Percentiles rank a stretch among this genome's conserved stretches.
Evolutionary conservation across 2,888 invertebrate genomes (phyloP).

Genomic region (Magallana nippona): DNA sequence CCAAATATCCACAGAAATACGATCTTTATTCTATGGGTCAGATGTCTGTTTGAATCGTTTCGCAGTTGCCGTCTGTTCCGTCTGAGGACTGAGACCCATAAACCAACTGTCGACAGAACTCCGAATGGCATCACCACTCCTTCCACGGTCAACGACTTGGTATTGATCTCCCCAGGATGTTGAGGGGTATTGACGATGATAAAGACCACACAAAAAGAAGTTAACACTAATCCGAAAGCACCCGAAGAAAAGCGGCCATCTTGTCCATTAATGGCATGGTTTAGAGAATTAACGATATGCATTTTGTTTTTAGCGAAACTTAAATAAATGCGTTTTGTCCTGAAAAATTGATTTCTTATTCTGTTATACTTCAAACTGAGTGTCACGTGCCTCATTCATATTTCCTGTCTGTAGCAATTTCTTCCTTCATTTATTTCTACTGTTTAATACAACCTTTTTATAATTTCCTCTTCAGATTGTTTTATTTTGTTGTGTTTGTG

Average conservation of each 20-base stretch:
- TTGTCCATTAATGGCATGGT: not conserved
- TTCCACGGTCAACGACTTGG: not conserved
- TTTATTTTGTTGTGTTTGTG: no score
- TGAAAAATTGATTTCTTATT: no score
- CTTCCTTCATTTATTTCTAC: no score
- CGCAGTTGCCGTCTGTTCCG: not conserved
- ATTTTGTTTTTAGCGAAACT: not conserved
- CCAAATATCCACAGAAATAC: slow-evolving; percentile 3
- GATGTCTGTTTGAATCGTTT: not conserved
- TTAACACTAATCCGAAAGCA: not conserved
- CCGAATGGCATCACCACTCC: not conserved
- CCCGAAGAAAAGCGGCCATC: not conserved
- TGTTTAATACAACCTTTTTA: no score
- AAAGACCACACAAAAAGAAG: not conserved
- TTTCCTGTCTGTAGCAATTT: no score
- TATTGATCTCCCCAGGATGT: not conserved
- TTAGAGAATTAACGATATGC: not conserved
- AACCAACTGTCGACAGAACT: not conserved
- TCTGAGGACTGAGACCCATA: not conserved
- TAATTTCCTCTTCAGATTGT: no score
- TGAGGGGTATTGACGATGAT: not conserved
- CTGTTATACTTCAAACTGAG: no score
- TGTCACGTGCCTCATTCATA: no score
- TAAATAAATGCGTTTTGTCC: no score
- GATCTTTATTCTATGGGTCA: not conserved